A percentile compares a stretch with the other conserved stretches of the same genome.
Evolutionary conservation across 2,888 invertebrate genomes (phyloP).

Genomic region (Melieria picta): DNA sequence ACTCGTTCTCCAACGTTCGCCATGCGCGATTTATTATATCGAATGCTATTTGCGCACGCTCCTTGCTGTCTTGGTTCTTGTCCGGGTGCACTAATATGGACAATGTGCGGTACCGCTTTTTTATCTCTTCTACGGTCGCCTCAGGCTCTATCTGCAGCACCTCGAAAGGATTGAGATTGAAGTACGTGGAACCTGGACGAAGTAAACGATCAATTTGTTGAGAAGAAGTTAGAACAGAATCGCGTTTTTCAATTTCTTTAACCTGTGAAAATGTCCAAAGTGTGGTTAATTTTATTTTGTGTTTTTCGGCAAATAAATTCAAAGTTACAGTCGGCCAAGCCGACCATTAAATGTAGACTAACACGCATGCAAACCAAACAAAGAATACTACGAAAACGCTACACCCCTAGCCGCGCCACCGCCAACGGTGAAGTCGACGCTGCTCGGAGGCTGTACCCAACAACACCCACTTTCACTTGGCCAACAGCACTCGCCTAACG

Average conservation of each 20-base stretch:
- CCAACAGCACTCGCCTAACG: too few relatives aligned
- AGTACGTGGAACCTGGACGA: slow-evolving; percentile 97
- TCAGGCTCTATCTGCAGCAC: slow-evolving; percentile 91
- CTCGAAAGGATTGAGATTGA: slow-evolving; percentile 97
- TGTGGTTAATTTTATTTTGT: slow-evolving; percentile 27
- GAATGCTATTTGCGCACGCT: slow-evolving; percentile 92
- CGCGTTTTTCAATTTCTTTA: slow-evolving; percentile 97
- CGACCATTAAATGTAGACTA: too few relatives aligned
- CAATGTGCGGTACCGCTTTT: slow-evolving; percentile 94
- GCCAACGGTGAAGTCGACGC: too few relatives aligned
- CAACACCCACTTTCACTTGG: too few relatives aligned
- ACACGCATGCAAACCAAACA: too few relatives aligned
- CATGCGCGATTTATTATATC: slow-evolving; percentile 95
- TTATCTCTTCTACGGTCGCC: slow-evolving; percentile 87
- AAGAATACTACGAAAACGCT: too few relatives aligned
- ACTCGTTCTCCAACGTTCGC: slow-evolving; percentile 95
- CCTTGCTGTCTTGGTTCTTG: slow-evolving; percentile 95
- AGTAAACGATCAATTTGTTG: slow-evolving; percentile 97
- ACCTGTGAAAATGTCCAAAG: slow-evolving; percentile 73
- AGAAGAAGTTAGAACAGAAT: slow-evolving; percentile 94
- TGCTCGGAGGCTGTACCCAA: too few relatives aligned
- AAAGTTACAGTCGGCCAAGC: too few relatives aligned
- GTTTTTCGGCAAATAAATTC: too few relatives aligned
- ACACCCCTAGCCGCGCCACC: too few relatives aligned
- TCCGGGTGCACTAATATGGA: slow-evolving; percentile 99